Conservation (phyloP, 2,797 vertebrate genomes). For the Nothura maculosa region DNA sequence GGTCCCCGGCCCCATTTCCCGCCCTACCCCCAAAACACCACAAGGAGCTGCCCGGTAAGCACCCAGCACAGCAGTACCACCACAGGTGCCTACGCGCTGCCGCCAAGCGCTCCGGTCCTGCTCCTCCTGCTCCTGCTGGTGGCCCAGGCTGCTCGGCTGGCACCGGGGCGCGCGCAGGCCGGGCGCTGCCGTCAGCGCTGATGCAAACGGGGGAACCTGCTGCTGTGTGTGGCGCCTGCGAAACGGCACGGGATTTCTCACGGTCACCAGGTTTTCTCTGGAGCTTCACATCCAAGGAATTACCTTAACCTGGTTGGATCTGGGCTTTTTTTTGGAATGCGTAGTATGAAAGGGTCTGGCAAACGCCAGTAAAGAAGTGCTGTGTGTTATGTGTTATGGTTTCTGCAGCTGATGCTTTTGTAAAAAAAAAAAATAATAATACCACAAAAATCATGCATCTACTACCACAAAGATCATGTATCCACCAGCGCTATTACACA, state of each 20-base stretch:
- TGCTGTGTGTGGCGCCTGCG: background rate
- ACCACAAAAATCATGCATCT: too few relatives aligned
- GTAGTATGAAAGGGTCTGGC: background rate
- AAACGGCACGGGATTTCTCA: background rate
- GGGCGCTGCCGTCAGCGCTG: background rate
- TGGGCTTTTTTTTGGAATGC: background rate
- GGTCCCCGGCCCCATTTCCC: too few relatives aligned
- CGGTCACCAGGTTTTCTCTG: background rate
- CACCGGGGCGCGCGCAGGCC: too few relatives aligned
- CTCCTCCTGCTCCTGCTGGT: background rate
- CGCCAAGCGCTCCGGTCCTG: background rate
- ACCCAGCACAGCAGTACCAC: too few relatives aligned
- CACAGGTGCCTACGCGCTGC: too few relatives aligned
- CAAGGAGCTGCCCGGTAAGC: too few relatives aligned
- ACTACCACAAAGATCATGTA: background rate
- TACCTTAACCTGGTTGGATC: background rate
- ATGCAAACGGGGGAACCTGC: background rate
- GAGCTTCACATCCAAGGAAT: background rate
- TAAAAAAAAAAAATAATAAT: background rate
- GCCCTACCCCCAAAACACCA: too few relatives aligned
- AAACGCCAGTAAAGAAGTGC: background rate
- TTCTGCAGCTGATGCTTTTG: background rate
- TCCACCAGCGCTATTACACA: accelerated
- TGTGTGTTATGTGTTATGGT: background rate
- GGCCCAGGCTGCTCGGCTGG: background rate